Base-by-base conservation (phyloP, 2,888 invertebrate species). In the Tetropium fuscum region DNA sequence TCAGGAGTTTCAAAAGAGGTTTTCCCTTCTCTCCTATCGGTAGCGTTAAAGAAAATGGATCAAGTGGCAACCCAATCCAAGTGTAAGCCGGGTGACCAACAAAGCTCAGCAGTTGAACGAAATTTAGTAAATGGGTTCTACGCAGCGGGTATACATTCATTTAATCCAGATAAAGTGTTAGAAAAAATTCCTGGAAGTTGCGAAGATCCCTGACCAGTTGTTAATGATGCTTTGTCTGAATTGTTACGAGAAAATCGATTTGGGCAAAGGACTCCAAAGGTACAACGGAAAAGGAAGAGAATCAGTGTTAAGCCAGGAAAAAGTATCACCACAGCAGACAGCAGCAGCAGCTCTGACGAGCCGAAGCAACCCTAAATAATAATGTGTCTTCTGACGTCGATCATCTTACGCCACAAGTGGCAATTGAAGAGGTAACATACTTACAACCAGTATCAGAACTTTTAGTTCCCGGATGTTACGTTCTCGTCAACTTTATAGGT, bases 111-210 rank as follows among this genome's bases (percentile, higher is more conserved):
- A 2, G 8, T 36, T n/a, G 19, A 43, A 32, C 27, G 44, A 18
- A 53, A 53, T 19, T 8, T 53, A 18, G 43, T 53, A 15, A 43
- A 32, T 10, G 43, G 43, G n/a, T 43, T 53, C 18, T 41, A 41
- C 20, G 53, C 43, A 3, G 16, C 2, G 3, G 30, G 53, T 3
- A 27, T 43, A 53, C 11, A 20, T 30, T 43, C 53, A 32, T 16
- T 53, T 3, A 30, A 43, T 7, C 30, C 25, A 1, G 4, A 13
- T 8, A 53, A 53, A 32, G 53, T 53, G 2, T 11, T 53, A 0
- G 22, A 53, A 3, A 43, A 53, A 53, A 30, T 53, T 43, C 43
- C 43, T 2, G 34, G 10, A 34, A 11, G 10, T 1, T 8, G 5
- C 6, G 11, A 34, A 8, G 18, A 15, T 27, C 10, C 16, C 5